phyloP scores from a whole-genome alignment of 2,888 invertebrate genomes.

The Balanococcus diminutus region DNA sequence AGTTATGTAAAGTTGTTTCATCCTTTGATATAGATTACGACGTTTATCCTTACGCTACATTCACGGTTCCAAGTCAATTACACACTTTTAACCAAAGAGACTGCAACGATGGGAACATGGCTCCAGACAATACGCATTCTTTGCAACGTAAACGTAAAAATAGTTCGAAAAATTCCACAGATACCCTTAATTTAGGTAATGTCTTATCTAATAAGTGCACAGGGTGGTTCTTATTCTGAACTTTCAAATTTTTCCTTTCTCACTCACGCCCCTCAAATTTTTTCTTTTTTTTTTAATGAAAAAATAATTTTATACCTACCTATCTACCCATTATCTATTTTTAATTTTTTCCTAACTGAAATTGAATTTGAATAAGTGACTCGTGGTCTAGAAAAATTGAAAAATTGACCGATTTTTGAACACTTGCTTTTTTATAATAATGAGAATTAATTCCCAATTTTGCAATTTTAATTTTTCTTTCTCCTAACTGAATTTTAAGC shows the following conservation, averaged over 20 bases:
- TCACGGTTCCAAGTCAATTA: constrained; percentile 59
- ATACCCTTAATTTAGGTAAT: constrained; percentile 49
- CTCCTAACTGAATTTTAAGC: too few relatives aligned
- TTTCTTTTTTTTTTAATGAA: too few relatives aligned
- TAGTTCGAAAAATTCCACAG: constrained; percentile 46
- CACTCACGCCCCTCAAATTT: not conserved
- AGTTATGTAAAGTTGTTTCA: not conserved
- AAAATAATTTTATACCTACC: too few relatives aligned
- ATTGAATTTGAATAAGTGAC: too few relatives aligned
- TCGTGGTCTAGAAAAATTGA: too few relatives aligned
- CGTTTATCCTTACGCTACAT: constrained; percentile 62
- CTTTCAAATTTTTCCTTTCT: too few relatives aligned
- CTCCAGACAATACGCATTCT: constrained; percentile 46
- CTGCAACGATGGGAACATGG: constrained; percentile 46
- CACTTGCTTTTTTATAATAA: too few relatives aligned
- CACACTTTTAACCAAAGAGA: constrained; percentile 51
- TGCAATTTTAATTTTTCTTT: too few relatives aligned
- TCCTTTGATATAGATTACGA: constrained; percentile 59
- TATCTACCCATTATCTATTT: too few relatives aligned
- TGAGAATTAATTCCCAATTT: too few relatives aligned
- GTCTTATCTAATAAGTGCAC: not conserved
- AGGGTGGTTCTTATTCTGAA: not conserved
- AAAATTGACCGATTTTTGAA: too few relatives aligned
- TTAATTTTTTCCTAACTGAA: too few relatives aligned
- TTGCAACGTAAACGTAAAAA: constrained; percentile 47